Evolutionary conservation across 2,888 invertebrate species (phyloP).

Genomic region (Aleiodes alternator): DNA sequence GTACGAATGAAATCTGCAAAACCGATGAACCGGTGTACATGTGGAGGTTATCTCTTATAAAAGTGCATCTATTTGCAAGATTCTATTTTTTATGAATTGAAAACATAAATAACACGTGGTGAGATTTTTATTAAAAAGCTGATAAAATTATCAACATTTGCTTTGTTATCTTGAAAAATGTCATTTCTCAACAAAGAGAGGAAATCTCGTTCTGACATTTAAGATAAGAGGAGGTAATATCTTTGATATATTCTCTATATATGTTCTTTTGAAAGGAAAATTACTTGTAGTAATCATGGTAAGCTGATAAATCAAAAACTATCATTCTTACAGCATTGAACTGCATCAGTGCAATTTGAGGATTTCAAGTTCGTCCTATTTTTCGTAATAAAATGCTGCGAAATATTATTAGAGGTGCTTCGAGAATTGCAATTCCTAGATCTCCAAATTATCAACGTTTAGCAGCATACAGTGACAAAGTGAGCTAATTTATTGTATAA

Average conservation of each 20-base stretch:
- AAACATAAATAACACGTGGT: background rate
- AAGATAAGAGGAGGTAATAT: too few species aligned
- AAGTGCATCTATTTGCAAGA: background rate
- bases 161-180: too few species aligned
- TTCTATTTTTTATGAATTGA: background rate
- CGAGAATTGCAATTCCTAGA: background rate
- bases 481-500: background rate
- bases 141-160: too few species aligned
- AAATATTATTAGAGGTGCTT: background rate
- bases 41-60: background rate
- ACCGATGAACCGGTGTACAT: background rate
- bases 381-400: slow-evolving; percentile 5
- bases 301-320: background rate
- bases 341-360: background rate
- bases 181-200: too few species aligned
- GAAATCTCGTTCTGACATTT: too few species aligned
- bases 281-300: too few species aligned
- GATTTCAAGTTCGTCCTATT: background rate
- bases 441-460: slow-evolving; percentile 19
- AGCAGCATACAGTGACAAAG: slow-evolving; percentile 16
- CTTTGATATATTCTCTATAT: too few species aligned
- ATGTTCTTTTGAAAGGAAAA: too few species aligned
- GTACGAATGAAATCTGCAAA: background rate
- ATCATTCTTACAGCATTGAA: background rate
- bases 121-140: too few species aligned